These are phyloP conservation scores for Drosophila nr. fundita DNA, from an alignment of 2,888 invertebrate genomes.

Conservation along the genomic window DNA sequence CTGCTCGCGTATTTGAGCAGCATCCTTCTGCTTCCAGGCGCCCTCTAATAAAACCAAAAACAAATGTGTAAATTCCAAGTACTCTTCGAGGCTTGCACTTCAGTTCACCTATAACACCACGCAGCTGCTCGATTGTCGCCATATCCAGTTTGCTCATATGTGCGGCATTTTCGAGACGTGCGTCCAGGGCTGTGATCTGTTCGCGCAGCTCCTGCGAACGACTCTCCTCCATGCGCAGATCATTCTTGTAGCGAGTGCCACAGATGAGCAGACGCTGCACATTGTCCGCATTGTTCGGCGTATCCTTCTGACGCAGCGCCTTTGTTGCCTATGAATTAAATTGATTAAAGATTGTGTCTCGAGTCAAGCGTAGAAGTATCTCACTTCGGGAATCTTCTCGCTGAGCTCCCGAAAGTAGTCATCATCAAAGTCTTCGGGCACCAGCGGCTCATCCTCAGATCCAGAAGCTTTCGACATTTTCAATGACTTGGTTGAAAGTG, in stretches of 20 bases:
- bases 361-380: neutral
- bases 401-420: constrained; percentile 81
- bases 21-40: constrained; percentile 85
- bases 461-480: constrained; percentile 82
- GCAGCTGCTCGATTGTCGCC: constrained; percentile 82
- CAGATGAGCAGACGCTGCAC: constrained; percentile 83
- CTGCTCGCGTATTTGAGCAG: constrained; percentile 84
- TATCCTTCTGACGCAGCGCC: constrained; percentile 82
- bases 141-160: constrained; percentile 81
- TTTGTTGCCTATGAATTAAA: constrained; percentile 73
- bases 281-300: constrained; percentile 83
- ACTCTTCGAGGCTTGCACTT: constrained; percentile 76
- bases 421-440: constrained; percentile 84
- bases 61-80: no score
- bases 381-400: constrained; percentile 81
- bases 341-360: neutral
- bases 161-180: constrained; percentile 72
- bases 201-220: constrained; percentile 74
- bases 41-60: constrained; percentile 67
- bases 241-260: constrained; percentile 79
- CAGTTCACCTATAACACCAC: constrained; percentile 82
- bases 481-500: neutral
- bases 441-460: constrained; percentile 84
- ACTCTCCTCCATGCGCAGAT: constrained; percentile 72
- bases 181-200: constrained; percentile 70